Evolutionary conservation across 2,797 vertebrate species (phyloP).

Genomic region (Pseudochaenichthys georgianus): DNA sequence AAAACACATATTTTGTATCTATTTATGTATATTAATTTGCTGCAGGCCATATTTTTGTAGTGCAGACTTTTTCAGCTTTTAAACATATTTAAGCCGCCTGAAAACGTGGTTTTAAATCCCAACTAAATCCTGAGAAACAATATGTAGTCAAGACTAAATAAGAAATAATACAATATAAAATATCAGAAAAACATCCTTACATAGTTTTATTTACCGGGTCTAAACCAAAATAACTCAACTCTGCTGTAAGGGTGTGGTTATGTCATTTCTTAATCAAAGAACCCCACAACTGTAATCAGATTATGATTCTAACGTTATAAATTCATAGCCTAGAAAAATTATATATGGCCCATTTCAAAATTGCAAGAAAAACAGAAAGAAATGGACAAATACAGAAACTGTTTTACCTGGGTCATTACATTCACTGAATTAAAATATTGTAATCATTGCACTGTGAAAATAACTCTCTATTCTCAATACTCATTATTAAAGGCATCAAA

Average conservation of each 20-base stretch:
- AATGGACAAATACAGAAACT: background rate
- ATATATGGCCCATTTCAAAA: background rate
- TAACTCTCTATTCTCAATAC: background rate
- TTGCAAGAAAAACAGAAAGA: background rate
- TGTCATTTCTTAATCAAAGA: background rate
- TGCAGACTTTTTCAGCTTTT: constrained; percentile 3
- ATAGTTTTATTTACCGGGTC: background rate
- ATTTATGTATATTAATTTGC: background rate
- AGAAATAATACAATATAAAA: background rate
- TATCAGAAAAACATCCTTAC: background rate
- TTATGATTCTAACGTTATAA: background rate
- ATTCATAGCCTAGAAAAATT: background rate
- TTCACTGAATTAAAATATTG: too few relatives aligned
- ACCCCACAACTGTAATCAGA: background rate
- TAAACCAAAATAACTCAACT: background rate
- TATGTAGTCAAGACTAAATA: background rate
- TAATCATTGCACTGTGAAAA: background rate
- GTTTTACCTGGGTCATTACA: too few relatives aligned
- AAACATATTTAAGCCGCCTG: background rate
- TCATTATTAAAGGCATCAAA: background rate
- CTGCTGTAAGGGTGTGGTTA: background rate
- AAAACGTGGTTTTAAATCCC: background rate
- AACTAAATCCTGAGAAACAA: constrained; percentile 19
- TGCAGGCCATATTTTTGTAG: background rate
- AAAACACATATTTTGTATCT: background rate